phyloP scores from a whole-genome alignment of 2,113 vertebrate species.

The Bothrops jararaca region DNA sequence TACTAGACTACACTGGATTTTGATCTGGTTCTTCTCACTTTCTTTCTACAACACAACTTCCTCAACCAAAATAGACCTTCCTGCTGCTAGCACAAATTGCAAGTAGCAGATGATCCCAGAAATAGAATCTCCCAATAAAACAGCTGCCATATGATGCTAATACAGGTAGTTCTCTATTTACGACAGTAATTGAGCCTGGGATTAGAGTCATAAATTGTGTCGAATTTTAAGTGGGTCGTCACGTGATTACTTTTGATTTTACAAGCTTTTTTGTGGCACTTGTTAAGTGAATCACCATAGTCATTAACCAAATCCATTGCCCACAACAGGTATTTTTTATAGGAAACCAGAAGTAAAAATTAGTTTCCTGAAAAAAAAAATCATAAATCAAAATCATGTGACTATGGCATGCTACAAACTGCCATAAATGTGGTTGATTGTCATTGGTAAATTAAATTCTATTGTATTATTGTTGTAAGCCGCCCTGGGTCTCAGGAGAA shows the following conservation, averaged over 20 bases:
- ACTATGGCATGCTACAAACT: neutral
- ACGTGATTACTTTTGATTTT: too few relatives aligned
- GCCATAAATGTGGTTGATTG: neutral
- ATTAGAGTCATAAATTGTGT: neutral
- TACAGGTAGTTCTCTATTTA: neutral
- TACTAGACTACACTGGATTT: neutral
- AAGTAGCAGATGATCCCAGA: constrained; percentile 38
- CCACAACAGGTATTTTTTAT: neutral
- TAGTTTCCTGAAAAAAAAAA: neutral
- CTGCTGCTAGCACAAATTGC: constrained; percentile 23
- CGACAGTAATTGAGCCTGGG: neutral
- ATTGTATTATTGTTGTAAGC: too few relatives aligned
- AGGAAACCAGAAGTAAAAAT: too few relatives aligned
- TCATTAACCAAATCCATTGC: neutral
- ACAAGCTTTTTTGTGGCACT: too few relatives aligned
- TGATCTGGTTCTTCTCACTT: neutral
- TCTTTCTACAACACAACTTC: neutral
- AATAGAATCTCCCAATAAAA: constrained; percentile 54
- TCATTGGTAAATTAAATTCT: too few relatives aligned
- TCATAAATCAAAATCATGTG: neutral
- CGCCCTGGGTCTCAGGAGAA: too few relatives aligned
- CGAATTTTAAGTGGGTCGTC: neutral
- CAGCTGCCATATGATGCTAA: neutral
- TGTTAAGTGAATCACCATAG: neutral
- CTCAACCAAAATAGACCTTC: constrained; percentile 12